Conservation (phyloP, 2,888 invertebrate species). For the Xanthorhoe designata region DNA sequence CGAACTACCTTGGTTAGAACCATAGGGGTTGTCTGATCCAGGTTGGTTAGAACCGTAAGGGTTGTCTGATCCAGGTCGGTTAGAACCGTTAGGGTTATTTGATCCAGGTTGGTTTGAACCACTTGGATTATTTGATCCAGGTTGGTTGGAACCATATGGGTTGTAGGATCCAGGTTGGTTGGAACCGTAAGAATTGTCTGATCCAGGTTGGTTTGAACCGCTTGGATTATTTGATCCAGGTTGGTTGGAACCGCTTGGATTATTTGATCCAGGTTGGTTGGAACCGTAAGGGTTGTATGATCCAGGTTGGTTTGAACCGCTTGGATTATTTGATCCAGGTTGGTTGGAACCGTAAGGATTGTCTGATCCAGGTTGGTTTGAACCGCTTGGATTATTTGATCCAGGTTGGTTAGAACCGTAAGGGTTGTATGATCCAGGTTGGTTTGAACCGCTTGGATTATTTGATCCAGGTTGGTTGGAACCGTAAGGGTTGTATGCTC, state of each 20-base stretch:
- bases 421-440: slow-evolving; percentile 1
- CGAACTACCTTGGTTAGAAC: neutral
- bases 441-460: neutral
- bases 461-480: slow-evolving; percentile 1
- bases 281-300: slow-evolving; percentile 2
- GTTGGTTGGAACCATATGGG: slow-evolving; percentile 3
- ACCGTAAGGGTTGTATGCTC: slow-evolving; percentile 1
- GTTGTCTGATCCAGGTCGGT: slow-evolving; percentile 3
- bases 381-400: slow-evolving; percentile 2
- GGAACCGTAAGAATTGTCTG: slow-evolving; percentile 1
- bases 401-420: slow-evolving; percentile 6
- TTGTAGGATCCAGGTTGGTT: slow-evolving; percentile 6
- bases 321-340: slow-evolving; percentile 1
- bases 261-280: neutral
- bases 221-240: neutral
- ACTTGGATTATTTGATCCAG: slow-evolving; percentile 4
- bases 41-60: slow-evolving; percentile 1
- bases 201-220: neutral
- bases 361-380: neutral
- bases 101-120: neutral
- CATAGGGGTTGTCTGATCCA: slow-evolving; percentile 2
- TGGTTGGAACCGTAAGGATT: neutral
- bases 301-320: slow-evolving; percentile 1
- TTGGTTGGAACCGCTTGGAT: neutral
- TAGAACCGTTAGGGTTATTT: neutral